phyloP scores from a whole-genome alignment of 2,888 invertebrate genomes.

The Torymus tubicola region DNA sequence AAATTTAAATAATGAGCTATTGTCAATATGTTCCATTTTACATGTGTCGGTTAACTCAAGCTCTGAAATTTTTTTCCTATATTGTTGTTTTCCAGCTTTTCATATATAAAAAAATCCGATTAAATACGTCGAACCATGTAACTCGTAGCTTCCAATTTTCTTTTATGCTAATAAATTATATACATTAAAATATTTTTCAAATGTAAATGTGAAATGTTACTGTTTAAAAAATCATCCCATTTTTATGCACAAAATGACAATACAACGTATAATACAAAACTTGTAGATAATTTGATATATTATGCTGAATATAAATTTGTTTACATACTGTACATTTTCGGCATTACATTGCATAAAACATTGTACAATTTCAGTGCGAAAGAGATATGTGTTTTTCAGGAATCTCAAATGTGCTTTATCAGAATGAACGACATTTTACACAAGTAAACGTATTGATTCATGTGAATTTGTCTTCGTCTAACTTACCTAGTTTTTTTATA shows the following conservation, averaged over 20 bases:
- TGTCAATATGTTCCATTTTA: no score
- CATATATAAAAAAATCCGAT: no score
- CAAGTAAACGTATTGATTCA: slow-evolving; percentile 35
- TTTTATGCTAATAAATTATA: slow-evolving; percentile 4
- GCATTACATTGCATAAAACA: slow-evolving; percentile 23
- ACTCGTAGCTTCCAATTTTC: background rate
- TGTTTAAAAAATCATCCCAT: slow-evolving; percentile 9
- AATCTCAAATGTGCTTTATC: slow-evolving; percentile 4
- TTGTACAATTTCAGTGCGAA: slow-evolving; percentile 8
- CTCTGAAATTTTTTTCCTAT: background rate
- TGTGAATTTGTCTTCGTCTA: slow-evolving; percentile 29
- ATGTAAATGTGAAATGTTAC: slow-evolving; percentile 8
- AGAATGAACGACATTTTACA: slow-evolving; percentile 12
- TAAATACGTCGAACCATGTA: no score
- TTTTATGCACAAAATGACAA: slow-evolving; percentile 50
- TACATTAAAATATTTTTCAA: slow-evolving; percentile 15
- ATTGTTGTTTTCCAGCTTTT: slow-evolving; percentile 15
- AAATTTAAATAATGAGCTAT: no score
- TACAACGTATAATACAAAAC: slow-evolving; percentile 32
- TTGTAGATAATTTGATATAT: slow-evolving; percentile 26
- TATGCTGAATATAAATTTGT: slow-evolving; percentile 42
- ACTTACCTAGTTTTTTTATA: slow-evolving; percentile 47
- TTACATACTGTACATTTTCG: background rate
- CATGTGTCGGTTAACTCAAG: no score
- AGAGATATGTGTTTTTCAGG: slow-evolving; percentile 2